Evolutionary conservation across 2,113 vertebrate species (phyloP), one percentile per base, ranked within the genome.

Genomic region (Podiceps cristatus): DNA sequence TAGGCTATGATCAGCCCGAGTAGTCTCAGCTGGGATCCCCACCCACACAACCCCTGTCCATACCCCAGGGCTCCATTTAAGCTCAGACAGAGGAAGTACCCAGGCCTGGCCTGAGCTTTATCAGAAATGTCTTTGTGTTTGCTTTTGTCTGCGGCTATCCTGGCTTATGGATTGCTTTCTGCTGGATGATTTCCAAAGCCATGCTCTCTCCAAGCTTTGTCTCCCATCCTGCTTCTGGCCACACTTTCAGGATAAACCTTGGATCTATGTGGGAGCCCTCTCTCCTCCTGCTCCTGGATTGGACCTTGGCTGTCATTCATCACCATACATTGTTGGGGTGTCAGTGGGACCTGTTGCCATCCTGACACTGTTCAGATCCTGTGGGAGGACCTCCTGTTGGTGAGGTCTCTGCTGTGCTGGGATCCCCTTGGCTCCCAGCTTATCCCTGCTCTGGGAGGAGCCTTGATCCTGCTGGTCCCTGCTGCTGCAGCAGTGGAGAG

Each of bases 371-470:
- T 27, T 58, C 20, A 42, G 35, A 28, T 50, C 23, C 47, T 55
- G 15, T 31, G 13, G 7, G 11, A 64, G 5, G 7, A 24, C 1
- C 9, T 29, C 22, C 10, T 74, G 29, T 3, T 53, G 27, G 17
- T 58, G 29, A 66, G 3, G 1, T 31, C 2, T 5, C 4, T 1
- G 3, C 6, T 17, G 3, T 53, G 4, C 1, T 73, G 23, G 45
- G 50, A 10, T 69, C 11, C 5, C 17, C 9, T 56, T 68, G 55
- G 8, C 7, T 84, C 13, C 11, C 4, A 44, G 19, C 5, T 76
- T 31, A 37, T n/a, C 5, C 18, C 10, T 69, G 25, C 19, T 75
- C 40, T 33, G 86, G n/a, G 45, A 64, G 7, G 6, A 64, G 29
- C 19, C 40, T 33, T 55, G 29, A 25, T 64, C 13, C 40, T 91